These are phyloP conservation scores for Caenorhabditis zanzibari DNA, from an alignment of 2,888 invertebrate species.

Conservation along the genomic window DNA sequence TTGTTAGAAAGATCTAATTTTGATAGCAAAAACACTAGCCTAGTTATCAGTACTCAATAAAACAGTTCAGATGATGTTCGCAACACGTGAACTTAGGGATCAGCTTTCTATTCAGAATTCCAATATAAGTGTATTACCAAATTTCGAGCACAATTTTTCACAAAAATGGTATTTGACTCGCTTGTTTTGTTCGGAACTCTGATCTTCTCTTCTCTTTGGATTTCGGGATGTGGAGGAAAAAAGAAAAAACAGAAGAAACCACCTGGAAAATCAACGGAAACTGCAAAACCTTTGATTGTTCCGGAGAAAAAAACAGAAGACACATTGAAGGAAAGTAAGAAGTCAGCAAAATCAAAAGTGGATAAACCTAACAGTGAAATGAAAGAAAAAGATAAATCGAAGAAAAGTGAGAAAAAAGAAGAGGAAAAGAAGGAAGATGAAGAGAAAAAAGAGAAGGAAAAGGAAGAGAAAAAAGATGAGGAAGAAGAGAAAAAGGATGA, in stretches of 20 bases:
- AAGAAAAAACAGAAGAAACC: conserved; percentile 1
- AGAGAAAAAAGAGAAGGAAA: not conserved
- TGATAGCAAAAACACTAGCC: too few species aligned
- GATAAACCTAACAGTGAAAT: not conserved
- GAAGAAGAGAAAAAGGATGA: not conserved
- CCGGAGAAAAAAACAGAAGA: conserved; percentile 10
- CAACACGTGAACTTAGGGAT: not conserved
- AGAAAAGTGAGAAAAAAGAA: conserved; percentile 8
- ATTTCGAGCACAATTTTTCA: not conserved
- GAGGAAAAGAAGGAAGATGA: conserved; percentile 2
- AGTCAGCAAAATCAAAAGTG: not conserved
- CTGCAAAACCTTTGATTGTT: conserved; percentile 10
- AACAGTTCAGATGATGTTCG: too few species aligned
- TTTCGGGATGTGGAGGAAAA: conserved; percentile 19
- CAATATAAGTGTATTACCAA: not conserved
- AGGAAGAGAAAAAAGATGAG: conserved; percentile 15
- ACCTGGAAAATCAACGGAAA: conserved; percentile 20
- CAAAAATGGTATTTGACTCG: conserved; percentile 22
- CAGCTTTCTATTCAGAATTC: not conserved
- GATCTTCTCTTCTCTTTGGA: conserved; percentile 5
- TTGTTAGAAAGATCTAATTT: too few species aligned
- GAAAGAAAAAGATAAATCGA: conserved; percentile 2
- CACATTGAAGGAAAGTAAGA: not conserved
- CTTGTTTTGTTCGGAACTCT: conserved; percentile 5
- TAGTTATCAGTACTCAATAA: too few species aligned